Evolutionary conservation across 2,797 vertebrate species (phyloP), one percentile per base, ranked within the genome.

Genomic region (Halcyon badia): DNA sequence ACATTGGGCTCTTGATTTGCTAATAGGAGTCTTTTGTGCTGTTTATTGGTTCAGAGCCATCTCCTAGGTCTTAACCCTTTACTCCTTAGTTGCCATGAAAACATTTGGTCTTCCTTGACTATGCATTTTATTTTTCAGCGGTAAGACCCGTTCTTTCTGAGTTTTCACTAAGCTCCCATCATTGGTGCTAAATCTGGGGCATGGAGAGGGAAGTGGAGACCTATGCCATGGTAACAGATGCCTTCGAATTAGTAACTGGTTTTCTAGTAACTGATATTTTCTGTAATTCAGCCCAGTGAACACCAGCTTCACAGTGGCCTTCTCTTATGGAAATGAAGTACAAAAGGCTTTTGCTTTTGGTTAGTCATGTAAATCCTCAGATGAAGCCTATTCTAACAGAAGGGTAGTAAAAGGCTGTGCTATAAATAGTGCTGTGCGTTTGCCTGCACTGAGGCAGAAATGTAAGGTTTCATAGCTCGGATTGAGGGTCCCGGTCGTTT

Each of bases 321-420:
- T 97, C 90, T 92, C 94, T 94, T 93, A 66, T 58, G 73, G 88
- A 97, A 90, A 89, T 15, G 15, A 94, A 92, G 71, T 65, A 95
- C 96, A 95, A 96, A 95, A 97, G 94, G 78, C 95, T 85, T 94
- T 97, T 96, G 90, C 96, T 96, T 96, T 96, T 77, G 42, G 91
- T 97, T 97, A 94, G 96, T 86, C 94, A 95, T 78, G 75, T 97
- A 96, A 95, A 97, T 97, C 95, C 82, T 95, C 56, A 0, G 2
- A 77, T 66, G 96, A 80, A 96, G 94, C 86, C 90, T 93, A 80
- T 97, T 96, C 86, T 95, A 92, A 94, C 86, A 95, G 97, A 93
- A 96, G 81, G 75, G 72, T 92, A 79, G 91, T 86, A 96, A 97
- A 96, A 94, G 49, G 70, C 89, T 81, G 77, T 87, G 89, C 97